Percentiles rank a stretch among this genome's conserved stretches.
Conservation (phyloP, 2,888 invertebrate genomes). For the Chymomyza caudatula region DNA sequence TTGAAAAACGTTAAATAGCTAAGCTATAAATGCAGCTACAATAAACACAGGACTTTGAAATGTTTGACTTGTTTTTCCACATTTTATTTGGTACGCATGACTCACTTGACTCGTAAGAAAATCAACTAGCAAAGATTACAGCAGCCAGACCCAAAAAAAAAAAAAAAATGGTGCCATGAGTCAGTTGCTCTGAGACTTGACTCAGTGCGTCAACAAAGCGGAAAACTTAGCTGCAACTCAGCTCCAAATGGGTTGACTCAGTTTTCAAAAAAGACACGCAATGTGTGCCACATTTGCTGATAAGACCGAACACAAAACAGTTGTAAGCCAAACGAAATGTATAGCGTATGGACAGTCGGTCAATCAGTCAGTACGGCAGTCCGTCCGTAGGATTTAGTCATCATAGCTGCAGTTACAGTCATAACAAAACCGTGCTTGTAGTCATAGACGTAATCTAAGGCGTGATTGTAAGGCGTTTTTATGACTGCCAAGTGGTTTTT, state of each 20-base stretch:
- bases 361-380: not conserved
- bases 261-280: not conserved
- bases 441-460: no score
- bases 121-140: not conserved
- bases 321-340: not conserved
- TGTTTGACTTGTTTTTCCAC: not conserved
- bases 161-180: not conserved
- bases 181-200: not conserved
- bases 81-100: conserved; percentile 3
- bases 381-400: not conserved
- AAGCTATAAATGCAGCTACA: conserved; percentile 30
- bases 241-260: not conserved
- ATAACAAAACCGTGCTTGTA: not conserved
- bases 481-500: no score
- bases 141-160: not conserved
- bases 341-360: not conserved
- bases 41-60: conserved; percentile 26
- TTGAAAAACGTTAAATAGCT: conserved; percentile 68
- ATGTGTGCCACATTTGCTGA: conserved; percentile 6
- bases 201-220: not conserved
- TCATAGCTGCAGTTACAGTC: not conserved
- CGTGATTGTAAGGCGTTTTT: no score
- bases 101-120: not conserved
- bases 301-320: not conserved
- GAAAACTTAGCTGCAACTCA: not conserved